Evolutionary conservation across 2,797 vertebrate species (phyloP).

Genomic region (Glyptemys insculpta): DNA sequence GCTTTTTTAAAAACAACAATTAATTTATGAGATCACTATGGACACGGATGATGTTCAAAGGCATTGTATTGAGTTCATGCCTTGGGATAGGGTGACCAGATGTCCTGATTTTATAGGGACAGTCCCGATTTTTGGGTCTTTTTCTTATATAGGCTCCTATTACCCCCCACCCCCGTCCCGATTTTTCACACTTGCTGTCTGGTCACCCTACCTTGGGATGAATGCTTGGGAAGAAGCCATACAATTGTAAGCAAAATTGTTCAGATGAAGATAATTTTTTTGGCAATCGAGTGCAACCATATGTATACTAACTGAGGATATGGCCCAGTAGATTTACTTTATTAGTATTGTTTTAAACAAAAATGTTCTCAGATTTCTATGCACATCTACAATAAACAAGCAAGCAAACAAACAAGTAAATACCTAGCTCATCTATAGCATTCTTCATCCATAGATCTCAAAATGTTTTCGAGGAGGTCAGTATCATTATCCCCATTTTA

Average conservation of each 20-base stretch:
- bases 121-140: no score
- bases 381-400: background rate
- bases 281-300: background rate
- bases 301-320: background rate
- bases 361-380: background rate
- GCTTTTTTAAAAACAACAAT: background rate
- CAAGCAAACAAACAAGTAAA: no score
- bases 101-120: no score
- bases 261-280: background rate
- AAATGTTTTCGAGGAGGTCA: background rate
- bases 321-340: background rate
- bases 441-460: background rate
- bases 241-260: background rate
- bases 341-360: background rate
- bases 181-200: no score
- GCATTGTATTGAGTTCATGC: background rate
- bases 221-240: conserved; percentile 28
- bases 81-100: no score
- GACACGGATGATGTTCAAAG: background rate
- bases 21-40: background rate
- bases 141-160: no score
- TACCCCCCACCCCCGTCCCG: no score
- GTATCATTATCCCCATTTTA: background rate
- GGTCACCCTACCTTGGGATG: background rate
- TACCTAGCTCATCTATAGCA: background rate